Percentiles rank a stretch among this genome's conserved stretches.
Conservation (phyloP, 2,888 invertebrate species). For the Melolontha melolontha region DNA sequence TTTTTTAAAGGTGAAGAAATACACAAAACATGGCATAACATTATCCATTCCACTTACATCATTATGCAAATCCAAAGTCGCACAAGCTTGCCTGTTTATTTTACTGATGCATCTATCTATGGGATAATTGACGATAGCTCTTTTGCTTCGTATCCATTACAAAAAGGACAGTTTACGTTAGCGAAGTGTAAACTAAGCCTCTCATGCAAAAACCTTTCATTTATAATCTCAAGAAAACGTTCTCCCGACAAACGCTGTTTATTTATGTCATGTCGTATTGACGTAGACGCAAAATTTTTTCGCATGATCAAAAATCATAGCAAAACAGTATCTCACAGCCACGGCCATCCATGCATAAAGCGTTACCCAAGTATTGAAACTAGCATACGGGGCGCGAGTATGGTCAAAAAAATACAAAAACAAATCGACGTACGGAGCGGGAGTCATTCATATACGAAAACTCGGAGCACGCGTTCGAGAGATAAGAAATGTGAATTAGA, state of each 20-base stretch:
- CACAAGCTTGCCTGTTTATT: too few species aligned
- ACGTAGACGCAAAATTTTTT: slow-evolving; percentile 12
- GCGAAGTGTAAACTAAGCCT: slow-evolving; percentile 8
- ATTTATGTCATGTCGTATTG: slow-evolving; percentile 11
- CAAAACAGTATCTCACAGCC: slow-evolving; percentile 10
- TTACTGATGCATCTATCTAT: too few species aligned
- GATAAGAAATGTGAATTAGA: slow-evolving; percentile 25
- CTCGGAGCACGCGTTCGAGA: slow-evolving; percentile 19
- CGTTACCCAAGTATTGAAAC: slow-evolving; percentile 31
- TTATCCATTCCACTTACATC: too few species aligned
- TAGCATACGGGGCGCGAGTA: slow-evolving; percentile 15
- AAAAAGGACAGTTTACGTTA: slow-evolving; percentile 16
- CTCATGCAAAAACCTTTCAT: background rate
- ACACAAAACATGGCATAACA: too few species aligned
- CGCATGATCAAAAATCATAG: slow-evolving; percentile 13
- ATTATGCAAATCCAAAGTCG: too few species aligned
- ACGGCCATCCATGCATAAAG: slow-evolving; percentile 19
- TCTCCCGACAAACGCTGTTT: slow-evolving; percentile 25
- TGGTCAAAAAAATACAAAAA: slow-evolving; percentile 29
- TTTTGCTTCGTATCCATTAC: too few species aligned
- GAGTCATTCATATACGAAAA: slow-evolving; percentile 32
- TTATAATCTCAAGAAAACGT: slow-evolving; percentile 15
- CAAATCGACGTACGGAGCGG: slow-evolving; percentile 4
- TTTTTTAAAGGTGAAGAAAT: too few species aligned
- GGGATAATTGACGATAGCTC: too few species aligned